Evolutionary conservation across 2,888 invertebrate species (phyloP).

Genomic region (Deilephila porcellus): DNA sequence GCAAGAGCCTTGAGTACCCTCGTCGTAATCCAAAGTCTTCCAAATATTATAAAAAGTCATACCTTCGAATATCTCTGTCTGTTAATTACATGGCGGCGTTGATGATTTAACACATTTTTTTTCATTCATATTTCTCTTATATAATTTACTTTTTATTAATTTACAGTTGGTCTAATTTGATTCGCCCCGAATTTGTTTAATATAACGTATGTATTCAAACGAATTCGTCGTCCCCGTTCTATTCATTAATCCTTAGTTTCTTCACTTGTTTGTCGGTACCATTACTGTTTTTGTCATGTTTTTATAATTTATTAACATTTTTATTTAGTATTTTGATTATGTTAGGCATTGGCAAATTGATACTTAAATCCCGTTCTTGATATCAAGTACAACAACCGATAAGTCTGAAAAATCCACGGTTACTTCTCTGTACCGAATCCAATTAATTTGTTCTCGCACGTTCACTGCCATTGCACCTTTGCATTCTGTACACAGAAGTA

Average conservation of each 20-base stretch:
- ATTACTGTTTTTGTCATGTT: no score
- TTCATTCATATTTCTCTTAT: not conserved
- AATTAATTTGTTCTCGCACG: not conserved
- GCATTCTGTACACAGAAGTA: not conserved
- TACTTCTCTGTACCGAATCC: conserved; percentile 3
- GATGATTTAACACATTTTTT: not conserved
- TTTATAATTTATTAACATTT: not conserved
- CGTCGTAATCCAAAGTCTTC: conserved; percentile 27
- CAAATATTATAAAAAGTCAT: conserved; percentile 3
- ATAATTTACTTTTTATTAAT: not conserved
- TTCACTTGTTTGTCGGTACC: no score
- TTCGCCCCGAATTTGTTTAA: no score
- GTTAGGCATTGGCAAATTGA: not conserved
- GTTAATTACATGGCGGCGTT: not conserved
- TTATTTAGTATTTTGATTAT: not conserved
- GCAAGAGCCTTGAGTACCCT: not conserved
- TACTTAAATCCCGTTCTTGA: conserved; percentile 18
- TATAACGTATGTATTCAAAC: no score
- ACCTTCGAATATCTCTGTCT: conserved; percentile 14
- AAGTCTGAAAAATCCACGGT: not conserved
- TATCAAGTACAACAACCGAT: not conserved
- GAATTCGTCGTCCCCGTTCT: no score
- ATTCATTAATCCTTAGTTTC: no score
- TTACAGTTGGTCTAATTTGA: no score
- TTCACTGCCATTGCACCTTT: not conserved